Evolutionary conservation across 2,888 invertebrate species (phyloP), one percentile per base, ranked within the genome.

Genomic region (Cacoxenus indagator): DNA sequence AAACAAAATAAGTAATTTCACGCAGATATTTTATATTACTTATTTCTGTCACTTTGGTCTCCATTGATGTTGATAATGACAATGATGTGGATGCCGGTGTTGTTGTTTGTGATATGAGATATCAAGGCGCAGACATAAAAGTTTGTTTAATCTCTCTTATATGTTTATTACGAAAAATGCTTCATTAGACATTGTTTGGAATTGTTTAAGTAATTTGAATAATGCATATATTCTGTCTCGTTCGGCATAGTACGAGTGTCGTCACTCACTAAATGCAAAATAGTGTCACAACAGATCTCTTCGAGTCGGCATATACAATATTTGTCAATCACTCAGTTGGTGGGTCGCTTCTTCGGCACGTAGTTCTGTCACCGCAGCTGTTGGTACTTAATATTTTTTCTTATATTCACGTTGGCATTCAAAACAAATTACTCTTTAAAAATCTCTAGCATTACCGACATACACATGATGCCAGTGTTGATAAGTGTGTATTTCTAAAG

Each of bases 191-290:
- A 71, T 75, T n/a, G n/a, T n/a, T 76, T 73, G 64, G 75, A 76
- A 78, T 73, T 76, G 75, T 70, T 73, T 67, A 77, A 77, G 78
- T 77, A 77, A 77, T 77, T 77, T 57, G 29, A 57, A 57, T 57
- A 57, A 57, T 57, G 57, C 27, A 57, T 57, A 57, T 57, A 37
- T 37, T 31, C 9, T 37, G 37, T 37, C 0, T 2, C 37, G 8
- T 2, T 37, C 37, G 37, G 9, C n/a, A n/a, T n/a, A n/a, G n/a
- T n/a, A n/a, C n/a, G n/a, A 37, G 8, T 37, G 37, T 11, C 37
- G 14, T 5, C 37, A 14, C 8, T 11, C 37, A 37, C 37, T 37
- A 37, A 37, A 48, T n/a, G 6, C 17, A 57, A 57, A 57, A 57
- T 57, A 57, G 57, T 57, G 57, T 57, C 57, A 26, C 54, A 54